Conservation (phyloP, 2,113 vertebrate genomes). For the Arenaria interpres region DNA sequence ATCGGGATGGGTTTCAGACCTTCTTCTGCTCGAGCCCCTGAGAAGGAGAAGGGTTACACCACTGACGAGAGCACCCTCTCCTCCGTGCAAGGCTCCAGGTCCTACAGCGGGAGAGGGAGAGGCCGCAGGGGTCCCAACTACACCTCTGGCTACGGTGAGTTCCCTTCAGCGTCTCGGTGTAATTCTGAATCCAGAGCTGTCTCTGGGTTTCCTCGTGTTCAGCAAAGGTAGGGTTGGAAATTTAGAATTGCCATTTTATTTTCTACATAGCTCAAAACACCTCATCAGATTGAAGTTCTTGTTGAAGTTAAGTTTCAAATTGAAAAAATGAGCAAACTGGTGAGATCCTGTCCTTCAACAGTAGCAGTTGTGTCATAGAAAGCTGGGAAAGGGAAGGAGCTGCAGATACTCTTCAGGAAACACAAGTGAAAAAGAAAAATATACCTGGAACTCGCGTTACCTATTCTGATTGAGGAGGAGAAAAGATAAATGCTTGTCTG, state of each 20-base stretch:
- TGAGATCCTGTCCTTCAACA: background rate
- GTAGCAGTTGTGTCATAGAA: background rate
- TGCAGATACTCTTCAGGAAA: background rate
- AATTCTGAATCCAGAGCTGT: accelerated
- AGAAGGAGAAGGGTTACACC: constrained; percentile 87
- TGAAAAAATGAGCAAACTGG: background rate
- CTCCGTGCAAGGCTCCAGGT: constrained; percentile 86
- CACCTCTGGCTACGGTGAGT: constrained; percentile 90
- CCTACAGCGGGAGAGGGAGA: constrained; percentile 91
- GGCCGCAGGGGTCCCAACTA: constrained; percentile 91
- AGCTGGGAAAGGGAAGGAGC: background rate
- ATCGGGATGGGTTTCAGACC: constrained; percentile 94
- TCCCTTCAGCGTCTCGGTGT: background rate
- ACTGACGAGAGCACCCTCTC: constrained; percentile 85
- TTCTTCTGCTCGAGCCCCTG: constrained; percentile 77
- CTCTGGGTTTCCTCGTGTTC: background rate
- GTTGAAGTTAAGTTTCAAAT: background rate
- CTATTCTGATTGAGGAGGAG: background rate
- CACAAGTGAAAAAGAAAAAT: background rate
- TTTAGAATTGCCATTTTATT: background rate
- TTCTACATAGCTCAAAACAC: background rate
- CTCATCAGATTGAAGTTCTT: background rate
- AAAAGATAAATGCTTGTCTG: background rate
- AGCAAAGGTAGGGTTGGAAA: background rate
- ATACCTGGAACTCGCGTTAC: background rate